Evolutionary conservation across 2,888 invertebrate genomes (phyloP), one percentile per base, ranked within the genome.

Genomic region (Heteromyza rotundicornis): DNA sequence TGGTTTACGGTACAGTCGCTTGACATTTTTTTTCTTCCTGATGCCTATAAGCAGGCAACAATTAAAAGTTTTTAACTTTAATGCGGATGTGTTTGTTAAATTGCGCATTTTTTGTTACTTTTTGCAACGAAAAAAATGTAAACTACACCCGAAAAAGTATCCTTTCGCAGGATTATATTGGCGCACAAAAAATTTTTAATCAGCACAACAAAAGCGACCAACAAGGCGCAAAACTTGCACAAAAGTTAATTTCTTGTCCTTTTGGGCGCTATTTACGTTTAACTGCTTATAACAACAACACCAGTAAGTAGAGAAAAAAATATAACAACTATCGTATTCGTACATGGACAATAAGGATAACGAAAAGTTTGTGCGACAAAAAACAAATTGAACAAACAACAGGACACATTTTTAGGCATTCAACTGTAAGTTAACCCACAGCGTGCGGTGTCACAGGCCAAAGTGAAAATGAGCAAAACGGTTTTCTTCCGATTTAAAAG

Each of bases 51-150:
- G 75, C 75, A 75, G 76, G 75, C 73, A 75, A 74, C 74, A 74
- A 76, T 74, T 74, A 74, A 74, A 74, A 74, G 76, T 74, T 76
- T 75, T 69, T 75, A 75, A 71, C 71, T 74, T 75, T 74, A 74
- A 74, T 74, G 76, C 76, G 76, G 76, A 74, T 74, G 71, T 74
- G 76, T 76, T 76, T 76, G 75, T 76, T 74, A 73, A 75, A 76
- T 74, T 73, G 73, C 73, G 70, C 68, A 66, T 23, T 56, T 55
- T 23, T 56, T 44, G 20, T 54, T 17, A 10, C 8, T n/a, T 50
- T 50, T 22, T 50, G 12, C 2, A 14, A 52, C n/a, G n/a, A n/a
- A n/a, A n/a, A n/a, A n/a, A n/a, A n/a, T n/a, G n/a, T n/a, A n/a
- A n/a, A n/a, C n/a, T n/a, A n/a, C n/a, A n/a, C n/a, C n/a, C n/a